A percentile compares a stretch with the other conserved stretches of the same genome.
phyloP scores from a whole-genome alignment of 2,113 vertebrate genomes.

The Arvicanthis niloticus region DNA sequence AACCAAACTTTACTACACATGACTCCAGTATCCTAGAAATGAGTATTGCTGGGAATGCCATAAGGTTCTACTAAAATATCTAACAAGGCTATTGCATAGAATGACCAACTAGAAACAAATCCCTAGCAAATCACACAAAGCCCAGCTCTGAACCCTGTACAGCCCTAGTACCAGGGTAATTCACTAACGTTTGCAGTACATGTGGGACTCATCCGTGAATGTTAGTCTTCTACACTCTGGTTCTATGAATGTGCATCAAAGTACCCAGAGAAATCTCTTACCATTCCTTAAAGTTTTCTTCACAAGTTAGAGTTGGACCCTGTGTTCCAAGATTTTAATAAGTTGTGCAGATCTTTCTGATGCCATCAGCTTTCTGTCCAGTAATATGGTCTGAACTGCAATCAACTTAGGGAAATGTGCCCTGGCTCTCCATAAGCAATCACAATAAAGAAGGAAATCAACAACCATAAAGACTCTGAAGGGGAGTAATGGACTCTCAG shows the following conservation, averaged over 20 bases:
- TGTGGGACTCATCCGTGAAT: background rate
- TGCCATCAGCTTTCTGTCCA: background rate
- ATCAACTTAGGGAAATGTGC: slow-evolving; percentile 34
- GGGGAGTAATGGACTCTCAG: background rate
- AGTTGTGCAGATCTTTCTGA: background rate
- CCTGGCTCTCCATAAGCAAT: slow-evolving; percentile 9
- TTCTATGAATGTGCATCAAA: background rate
- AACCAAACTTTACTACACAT: background rate
- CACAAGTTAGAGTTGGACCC: background rate
- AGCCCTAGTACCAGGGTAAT: background rate
- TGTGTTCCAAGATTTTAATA: background rate
- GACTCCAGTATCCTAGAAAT: background rate
- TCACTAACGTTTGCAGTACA: background rate
- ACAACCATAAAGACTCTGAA: slow-evolving; percentile 43
- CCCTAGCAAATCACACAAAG: background rate
- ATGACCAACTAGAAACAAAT: background rate
- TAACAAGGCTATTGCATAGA: background rate
- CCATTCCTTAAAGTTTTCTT: background rate
- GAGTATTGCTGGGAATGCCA: background rate
- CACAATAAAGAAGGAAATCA: slow-evolving; percentile 69
- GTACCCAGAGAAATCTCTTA: background rate
- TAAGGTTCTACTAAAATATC: background rate
- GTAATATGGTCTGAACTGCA: background rate
- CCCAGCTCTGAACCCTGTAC: background rate
- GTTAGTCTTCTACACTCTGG: background rate